phyloP scores from a whole-genome alignment of 2,797 vertebrate species.

The Sebastes paucispinis region DNA sequence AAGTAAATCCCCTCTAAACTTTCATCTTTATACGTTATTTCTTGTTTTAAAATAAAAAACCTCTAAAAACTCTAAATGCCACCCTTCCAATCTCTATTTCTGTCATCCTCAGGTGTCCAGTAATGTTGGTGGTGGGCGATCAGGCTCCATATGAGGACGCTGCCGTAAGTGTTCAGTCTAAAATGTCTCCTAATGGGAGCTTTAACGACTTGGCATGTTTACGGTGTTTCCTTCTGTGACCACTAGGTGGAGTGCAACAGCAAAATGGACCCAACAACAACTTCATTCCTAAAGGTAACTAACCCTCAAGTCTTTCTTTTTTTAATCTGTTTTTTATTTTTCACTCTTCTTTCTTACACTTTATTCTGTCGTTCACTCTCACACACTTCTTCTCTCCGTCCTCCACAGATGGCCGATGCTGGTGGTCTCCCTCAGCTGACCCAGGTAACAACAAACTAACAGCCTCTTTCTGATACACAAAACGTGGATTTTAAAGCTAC shows the following conservation, averaged over 20 bases:
- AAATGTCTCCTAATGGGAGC: not conserved
- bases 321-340: not conserved
- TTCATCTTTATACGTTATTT: not conserved
- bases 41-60: not conserved
- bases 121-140: constrained; percentile 93
- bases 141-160: constrained; percentile 92
- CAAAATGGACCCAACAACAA: constrained; percentile 92
- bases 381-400: not conserved
- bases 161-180: constrained; percentile 79
- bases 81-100: not conserved
- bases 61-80: not conserved
- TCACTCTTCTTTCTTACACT: rapidly evolving
- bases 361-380: not conserved
- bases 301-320: rapidly evolving
- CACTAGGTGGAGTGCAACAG: constrained; percentile 94
- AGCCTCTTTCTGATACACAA: not conserved
- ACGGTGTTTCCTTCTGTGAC: constrained; percentile 29
- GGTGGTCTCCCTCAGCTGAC: constrained; percentile 93
- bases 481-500: not conserved
- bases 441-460: constrained; percentile 79
- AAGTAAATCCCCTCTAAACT: constrained; percentile 80
- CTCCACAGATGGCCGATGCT: constrained; percentile 91
- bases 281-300: constrained; percentile 92
- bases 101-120: constrained; percentile 84
- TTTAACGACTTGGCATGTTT: not conserved